Evolutionary conservation across 2,113 vertebrate genomes (phyloP).

Genomic region (Erpornis zantholeuca): DNA sequence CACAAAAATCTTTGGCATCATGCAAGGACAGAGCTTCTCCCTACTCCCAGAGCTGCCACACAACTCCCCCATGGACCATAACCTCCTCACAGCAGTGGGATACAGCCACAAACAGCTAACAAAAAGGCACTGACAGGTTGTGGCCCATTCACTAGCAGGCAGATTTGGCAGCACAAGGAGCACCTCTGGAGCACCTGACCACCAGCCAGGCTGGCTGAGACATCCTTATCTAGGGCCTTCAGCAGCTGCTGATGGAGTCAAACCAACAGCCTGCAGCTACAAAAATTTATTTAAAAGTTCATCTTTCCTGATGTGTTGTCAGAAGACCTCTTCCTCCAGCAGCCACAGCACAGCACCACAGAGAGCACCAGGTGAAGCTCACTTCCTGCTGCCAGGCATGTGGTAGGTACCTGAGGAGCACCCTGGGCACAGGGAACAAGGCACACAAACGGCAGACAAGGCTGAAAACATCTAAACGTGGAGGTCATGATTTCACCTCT

Average conservation of each 20-base stretch:
- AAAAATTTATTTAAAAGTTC: background rate
- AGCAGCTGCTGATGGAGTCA: background rate
- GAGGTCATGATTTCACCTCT: background rate
- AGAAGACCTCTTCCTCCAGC: background rate
- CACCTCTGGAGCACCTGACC: background rate
- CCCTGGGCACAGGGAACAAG: background rate
- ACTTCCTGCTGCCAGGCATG: fast-evolving
- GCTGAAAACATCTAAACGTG: fast-evolving
- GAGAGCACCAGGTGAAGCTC: background rate
- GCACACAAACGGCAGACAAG: fast-evolving
- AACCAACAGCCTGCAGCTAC: fast-evolving
- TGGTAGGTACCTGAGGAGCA: fast-evolving
- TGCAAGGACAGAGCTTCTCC: background rate
- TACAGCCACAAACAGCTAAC: background rate
- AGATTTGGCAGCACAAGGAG: background rate
- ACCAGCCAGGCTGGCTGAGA: fast-evolving
- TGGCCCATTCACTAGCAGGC: background rate
- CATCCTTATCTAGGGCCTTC: background rate
- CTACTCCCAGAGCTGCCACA: background rate
- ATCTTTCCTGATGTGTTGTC: background rate
- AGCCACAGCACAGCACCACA: background rate
- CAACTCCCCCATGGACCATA: background rate
- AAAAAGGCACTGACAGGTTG: fast-evolving
- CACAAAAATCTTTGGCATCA: background rate
- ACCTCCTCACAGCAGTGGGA: fast-evolving